Evolutionary conservation across 2,797 vertebrate genomes (phyloP), one percentile per base, ranked within the genome.

Genomic region (Pelodytes ibericus): DNA sequence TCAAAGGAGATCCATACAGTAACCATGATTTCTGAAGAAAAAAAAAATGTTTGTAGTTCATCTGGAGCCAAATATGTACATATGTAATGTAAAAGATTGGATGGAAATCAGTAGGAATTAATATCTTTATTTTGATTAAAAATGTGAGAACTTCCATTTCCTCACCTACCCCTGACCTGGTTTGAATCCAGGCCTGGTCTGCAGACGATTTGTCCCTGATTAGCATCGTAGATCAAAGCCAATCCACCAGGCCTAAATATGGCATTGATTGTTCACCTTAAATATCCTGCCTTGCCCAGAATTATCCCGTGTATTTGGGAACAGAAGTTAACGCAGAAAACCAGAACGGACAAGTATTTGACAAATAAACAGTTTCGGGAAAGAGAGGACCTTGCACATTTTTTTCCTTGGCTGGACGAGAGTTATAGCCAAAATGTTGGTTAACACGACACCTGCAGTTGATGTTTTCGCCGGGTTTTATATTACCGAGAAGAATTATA

Each of bases 41-140:
- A n/a, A n/a, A n/a, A n/a, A 79, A 67, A 73, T 73, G 77, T 73
- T 62, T 72, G 71, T 60, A 68, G 76, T 79, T 73, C 51, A 67
- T 68, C 30, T 56, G 24, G 72, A 72, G 77, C 77, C 77, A 79
- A 79, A 62, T 74, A 61, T 79, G 77, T 72, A 68, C 64, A 65
- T 63, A 74, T 69, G 58, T 31, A 57, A 8, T 29, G 31, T 74
- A 74, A 73, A n/a, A 53, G 71, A 79, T 74, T 74, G 77, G 77
- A 72, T 53, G 58, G 15, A 51, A 79, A 62, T 79, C 77, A 74
- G 77, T 79, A 73, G 71, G 71, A 79, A 79, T 79, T 79, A 79
- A 79, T 79, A 79, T 69, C 71, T 73, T 63, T 74, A 74, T 79
- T 73, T 73, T 79, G 77, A 79, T 79, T 79, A 79, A 79, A 79